Evolutionary conservation across 1,140 invertebrate genomes (phyloP).

Genomic region (Drosophila subobscura): DNA sequence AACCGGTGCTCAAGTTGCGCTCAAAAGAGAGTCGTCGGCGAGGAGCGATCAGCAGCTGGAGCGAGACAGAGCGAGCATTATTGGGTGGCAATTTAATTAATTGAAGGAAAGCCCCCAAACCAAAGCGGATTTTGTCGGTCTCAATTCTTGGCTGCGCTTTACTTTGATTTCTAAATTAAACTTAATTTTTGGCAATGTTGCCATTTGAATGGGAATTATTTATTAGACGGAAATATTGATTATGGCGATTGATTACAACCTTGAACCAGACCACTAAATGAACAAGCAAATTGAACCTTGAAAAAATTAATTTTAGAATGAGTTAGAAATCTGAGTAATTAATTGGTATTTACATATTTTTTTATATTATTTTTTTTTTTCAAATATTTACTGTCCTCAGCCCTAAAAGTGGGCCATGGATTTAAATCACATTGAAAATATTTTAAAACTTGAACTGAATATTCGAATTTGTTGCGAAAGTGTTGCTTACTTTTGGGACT

Average conservation of each 20-base stretch:
- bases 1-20: background rate
- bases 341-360: no score
- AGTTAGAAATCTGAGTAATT: no score
- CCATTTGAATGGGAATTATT: slow-evolving; percentile 1
- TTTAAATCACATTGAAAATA: no score
- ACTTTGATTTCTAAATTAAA: slow-evolving; percentile 29
- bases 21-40: background rate
- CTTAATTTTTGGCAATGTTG: slow-evolving; percentile 43
- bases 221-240: slow-evolving; percentile 6
- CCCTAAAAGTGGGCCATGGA: no score
- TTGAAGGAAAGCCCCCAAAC: slow-evolving; percentile 17
- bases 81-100: slow-evolving; percentile 55
- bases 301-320: no score
- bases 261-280: no score
- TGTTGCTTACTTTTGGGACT: no score
- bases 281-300: no score
- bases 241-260: no score
- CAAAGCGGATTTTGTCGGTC: slow-evolving; percentile 34
- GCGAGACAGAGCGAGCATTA: slow-evolving; percentile 19
- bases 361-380: no score
- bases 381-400: background rate
- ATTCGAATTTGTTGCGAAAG: no score
- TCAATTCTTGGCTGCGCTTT: slow-evolving; percentile 18
- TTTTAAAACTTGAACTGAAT: no score
- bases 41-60: background rate